Base-by-base conservation (phyloP, 2,797 vertebrate species). In the Distichodus sexfasciatus region DNA sequence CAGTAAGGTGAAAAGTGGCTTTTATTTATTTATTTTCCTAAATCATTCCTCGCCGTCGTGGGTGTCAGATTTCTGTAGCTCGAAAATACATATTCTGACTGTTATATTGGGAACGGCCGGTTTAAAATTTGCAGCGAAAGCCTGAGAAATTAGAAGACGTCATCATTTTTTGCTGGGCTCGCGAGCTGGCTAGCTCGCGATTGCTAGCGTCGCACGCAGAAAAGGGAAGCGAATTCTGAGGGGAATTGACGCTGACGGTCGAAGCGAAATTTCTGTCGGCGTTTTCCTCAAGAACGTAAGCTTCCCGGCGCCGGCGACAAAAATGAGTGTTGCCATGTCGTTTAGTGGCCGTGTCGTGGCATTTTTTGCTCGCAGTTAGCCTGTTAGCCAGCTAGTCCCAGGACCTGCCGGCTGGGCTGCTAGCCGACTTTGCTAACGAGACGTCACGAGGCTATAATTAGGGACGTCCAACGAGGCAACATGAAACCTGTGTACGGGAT, bases 401-500 rank as follows among this genome's bases (percentile, higher is more conserved):
- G 48, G 53, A 71, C 62, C 76, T 74, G 72, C 65, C 79, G 75
- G 74, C 62, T 79, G 76, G 78, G 38, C 31, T 65, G 76, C 69
- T 78, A 82, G 55, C 74, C n/a, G n/a, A n/a, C n/a, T n/a, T n/a
- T n/a, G n/a, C n/a, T n/a, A 69, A 73, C 58, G 57, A 83, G 84
- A 88, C 88, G 89, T 91, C 90, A 91, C 84, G 79, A 84, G 84
- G 84, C 89, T 91, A 89, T 89, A 88, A 90, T 91, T 89, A 91
- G 77, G 23, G 48, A 31, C 48, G 65, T 85, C 79, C 76, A 79
- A 78, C 85, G 77, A 82, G 82, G 82, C 81, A 82, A 82, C 75
- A 72, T 75, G 35, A 75, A 76, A 70, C 66, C 60, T 41, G 51
- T 21, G 38, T 36, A 36, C 21, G 14, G 15, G 19, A 6, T 10